Evolutionary conservation across 1,140 invertebrate genomes (phyloP).

Genomic region (Ceratoteleas bidentatus): DNA sequence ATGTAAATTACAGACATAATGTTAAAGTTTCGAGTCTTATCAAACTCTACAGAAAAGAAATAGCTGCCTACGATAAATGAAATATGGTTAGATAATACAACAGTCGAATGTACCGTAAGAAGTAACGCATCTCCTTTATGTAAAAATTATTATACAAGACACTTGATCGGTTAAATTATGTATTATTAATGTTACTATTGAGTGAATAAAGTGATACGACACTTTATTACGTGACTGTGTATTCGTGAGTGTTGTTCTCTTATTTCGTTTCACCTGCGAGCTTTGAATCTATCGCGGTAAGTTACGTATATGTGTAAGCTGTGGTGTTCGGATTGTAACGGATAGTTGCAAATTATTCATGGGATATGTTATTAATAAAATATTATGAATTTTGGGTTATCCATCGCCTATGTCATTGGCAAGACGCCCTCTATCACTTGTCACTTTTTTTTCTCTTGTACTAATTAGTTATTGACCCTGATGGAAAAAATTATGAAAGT

Average conservation of each 20-base stretch:
- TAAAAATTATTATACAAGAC: conserved; percentile 78
- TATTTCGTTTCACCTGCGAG: conserved; percentile 61
- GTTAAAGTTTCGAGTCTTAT: conserved; percentile 79
- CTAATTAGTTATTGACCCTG: no score
- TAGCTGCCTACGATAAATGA: conserved; percentile 80
- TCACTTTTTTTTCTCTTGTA: conserved; percentile 15
- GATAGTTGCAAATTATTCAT: conserved; percentile 68
- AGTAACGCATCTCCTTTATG: conserved; percentile 78
- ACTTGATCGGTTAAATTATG: conserved; percentile 81
- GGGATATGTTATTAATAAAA: conserved; percentile 72
- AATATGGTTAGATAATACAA: conserved; percentile 77
- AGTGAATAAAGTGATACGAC: conserved; percentile 81
- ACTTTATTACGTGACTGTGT: conserved; percentile 74
- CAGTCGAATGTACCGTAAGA: conserved; percentile 79
- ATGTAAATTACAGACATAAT: conserved; percentile 78
- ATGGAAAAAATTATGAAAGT: no score
- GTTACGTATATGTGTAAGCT: conserved; percentile 68
- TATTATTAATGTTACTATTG: conserved; percentile 82
- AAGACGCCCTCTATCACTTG: conserved; percentile 31
- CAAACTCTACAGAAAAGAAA: conserved; percentile 78
- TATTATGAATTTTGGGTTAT: conserved; percentile 63
- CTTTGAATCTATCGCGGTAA: conserved; percentile 62
- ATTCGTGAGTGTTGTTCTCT: conserved; percentile 69
- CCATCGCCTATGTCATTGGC: conserved; percentile 25
- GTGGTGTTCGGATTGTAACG: conserved; percentile 69